phyloP scores from a whole-genome alignment of 2,888 invertebrate genomes.

The Ennomos fuscantarius region DNA sequence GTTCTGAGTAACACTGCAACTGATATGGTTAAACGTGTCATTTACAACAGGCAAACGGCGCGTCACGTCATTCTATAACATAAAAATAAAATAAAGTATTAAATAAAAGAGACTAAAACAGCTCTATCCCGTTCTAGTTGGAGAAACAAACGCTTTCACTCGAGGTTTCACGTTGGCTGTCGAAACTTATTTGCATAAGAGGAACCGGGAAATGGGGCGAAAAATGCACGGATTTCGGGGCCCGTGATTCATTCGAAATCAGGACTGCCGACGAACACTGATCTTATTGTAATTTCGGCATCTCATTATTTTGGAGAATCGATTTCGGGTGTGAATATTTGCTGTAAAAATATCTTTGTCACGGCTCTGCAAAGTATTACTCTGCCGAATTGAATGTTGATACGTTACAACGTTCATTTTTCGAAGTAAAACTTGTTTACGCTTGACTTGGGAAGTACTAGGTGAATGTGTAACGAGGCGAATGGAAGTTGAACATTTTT shows the following conservation, averaged over 20 bases:
- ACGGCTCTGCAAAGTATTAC: too few relatives aligned
- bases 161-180: constrained; percentile 65
- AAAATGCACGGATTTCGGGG: constrained; percentile 56
- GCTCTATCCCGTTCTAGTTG: constrained; percentile 47
- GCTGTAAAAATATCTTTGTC: too few relatives aligned
- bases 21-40: too few relatives aligned
- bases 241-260: constrained; percentile 24
- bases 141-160: constrained; percentile 73
- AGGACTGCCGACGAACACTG: constrained; percentile 24
- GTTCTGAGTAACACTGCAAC: too few relatives aligned
- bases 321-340: constrained; percentile 17
- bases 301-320: constrained; percentile 33
- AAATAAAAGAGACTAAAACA: constrained; percentile 9
- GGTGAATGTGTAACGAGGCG: too few relatives aligned
- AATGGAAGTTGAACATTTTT: too few relatives aligned
- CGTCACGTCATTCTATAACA: too few relatives aligned
- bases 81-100: background rate
- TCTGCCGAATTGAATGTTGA: too few relatives aligned
- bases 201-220: constrained; percentile 74
- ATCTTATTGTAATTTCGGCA: constrained; percentile 39
- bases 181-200: constrained; percentile 80
- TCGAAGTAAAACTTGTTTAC: too few relatives aligned
- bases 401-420: too few relatives aligned
- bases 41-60: too few relatives aligned
- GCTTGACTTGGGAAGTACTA: too few relatives aligned